These are phyloP conservation scores for Siniperca knerii DNA, from an alignment of 2,113 vertebrate species.

Conservation along the genomic window DNA sequence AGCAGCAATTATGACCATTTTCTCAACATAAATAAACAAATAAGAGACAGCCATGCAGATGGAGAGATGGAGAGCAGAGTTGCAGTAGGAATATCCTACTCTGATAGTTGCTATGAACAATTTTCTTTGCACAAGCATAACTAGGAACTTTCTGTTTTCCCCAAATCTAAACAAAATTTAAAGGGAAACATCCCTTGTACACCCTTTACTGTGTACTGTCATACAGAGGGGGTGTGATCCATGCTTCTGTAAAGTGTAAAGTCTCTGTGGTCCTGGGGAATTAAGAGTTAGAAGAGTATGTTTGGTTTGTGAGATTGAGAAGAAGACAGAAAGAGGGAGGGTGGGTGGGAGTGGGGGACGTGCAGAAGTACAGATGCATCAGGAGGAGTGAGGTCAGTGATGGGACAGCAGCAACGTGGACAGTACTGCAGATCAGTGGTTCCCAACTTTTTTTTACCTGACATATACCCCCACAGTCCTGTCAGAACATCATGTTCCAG, in stretches of 20 bases:
- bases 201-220: background rate
- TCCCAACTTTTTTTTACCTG: background rate
- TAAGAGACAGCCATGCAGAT: constrained; percentile 48
- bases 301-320: constrained; percentile 6
- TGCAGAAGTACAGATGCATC: background rate
- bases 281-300: background rate
- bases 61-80: constrained; percentile 31
- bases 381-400: background rate
- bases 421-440: background rate
- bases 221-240: constrained; percentile 23
- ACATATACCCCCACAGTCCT: too few species aligned
- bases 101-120: background rate
- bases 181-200: background rate
- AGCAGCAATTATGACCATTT: constrained; percentile 74
- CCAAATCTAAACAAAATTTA: constrained; percentile 13
- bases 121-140: constrained; percentile 1
- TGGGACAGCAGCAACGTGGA: background rate
- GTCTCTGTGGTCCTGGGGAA: constrained; percentile 5
- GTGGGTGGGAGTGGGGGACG: background rate
- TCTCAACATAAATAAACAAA: constrained; percentile 67
- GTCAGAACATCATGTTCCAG: too few species aligned
- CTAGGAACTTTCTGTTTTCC: constrained; percentile 9
- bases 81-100: background rate
- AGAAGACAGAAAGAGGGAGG: background rate
- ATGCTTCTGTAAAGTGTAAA: background rate